A percentile compares a stretch with the other conserved stretches of the same genome.
Conservation (phyloP, 1,140 invertebrate genomes). For the Lepidurus couesii region DNA sequence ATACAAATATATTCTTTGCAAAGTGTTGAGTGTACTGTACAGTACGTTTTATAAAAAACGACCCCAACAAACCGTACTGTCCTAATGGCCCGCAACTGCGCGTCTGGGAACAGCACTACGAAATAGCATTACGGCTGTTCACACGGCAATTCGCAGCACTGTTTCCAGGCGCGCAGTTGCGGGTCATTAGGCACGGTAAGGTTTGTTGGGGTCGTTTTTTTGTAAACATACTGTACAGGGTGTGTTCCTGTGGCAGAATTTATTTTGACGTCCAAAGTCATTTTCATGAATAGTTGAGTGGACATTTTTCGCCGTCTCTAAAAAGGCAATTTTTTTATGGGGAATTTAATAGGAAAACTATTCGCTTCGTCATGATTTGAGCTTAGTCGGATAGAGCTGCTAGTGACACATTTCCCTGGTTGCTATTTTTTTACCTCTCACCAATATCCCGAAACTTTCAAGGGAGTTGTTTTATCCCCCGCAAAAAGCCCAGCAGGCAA, state of each 20-base stretch:
- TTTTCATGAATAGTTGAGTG: neutral
- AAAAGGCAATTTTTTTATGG: neutral
- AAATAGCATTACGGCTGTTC: no score
- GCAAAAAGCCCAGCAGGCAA: neutral
- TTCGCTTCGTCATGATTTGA: neutral
- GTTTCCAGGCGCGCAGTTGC: no score
- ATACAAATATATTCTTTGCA: neutral
- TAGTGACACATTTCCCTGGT: conserved; percentile 9
- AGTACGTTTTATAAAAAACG: neutral
- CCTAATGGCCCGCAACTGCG: no score
- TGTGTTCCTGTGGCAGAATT: neutral
- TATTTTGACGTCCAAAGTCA: neutral
- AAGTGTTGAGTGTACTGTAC: neutral
- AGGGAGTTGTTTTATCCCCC: neutral
- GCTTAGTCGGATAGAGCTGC: neutral
- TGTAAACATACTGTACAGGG: neutral
- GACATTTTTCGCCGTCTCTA: neutral
- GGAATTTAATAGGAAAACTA: neutral
- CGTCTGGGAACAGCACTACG: no score
- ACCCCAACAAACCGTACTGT: no score
- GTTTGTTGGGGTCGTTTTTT: no score
- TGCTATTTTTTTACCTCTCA: neutral
- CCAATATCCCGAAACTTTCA: neutral
- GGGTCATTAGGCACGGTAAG: no score
- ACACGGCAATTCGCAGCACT: no score